Base-by-base conservation (phyloP, 2,888 invertebrate genomes). In the Drosophila phalerata region DNA sequence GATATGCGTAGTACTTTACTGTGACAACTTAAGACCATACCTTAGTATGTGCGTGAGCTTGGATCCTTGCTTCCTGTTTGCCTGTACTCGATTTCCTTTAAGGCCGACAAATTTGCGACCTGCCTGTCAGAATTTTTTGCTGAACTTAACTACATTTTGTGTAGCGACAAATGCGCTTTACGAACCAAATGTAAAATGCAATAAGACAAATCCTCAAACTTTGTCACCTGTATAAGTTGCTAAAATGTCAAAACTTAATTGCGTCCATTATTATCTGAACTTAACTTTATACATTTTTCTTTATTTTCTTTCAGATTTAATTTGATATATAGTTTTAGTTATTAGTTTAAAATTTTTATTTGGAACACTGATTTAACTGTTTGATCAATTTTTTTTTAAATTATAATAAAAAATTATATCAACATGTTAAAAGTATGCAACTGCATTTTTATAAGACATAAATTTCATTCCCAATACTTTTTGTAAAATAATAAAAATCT, bases 21-120 rank as follows among this genome's bases (percentile, higher is more conserved):
- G 57, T 66, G 73, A 74, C 73, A 73, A 73, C 62, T 66, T 70
- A 66, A 73, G 63, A 56, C 52, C 58, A 63, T 25, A 25, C n/a
- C n/a, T 53, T 45, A 11, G 25, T 51, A 30, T 32, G n/a, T 28
- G 28, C 3, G 48, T 42, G 25, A 10, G 22, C 25, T 17, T 43
- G 32, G 34, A 42, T 49, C 22, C 38, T 49, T 66, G 56, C 34
- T 28, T 28, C 28, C 28, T 28, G 28, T 1, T 28, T 8, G 62
- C 61, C 69, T 60, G 48, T 38, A 58, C 65, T 58, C 58, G 40
- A 2, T 19, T 19, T 5, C 11, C 19, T 42, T 19, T 22, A 13
- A 42, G 11, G 4, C 11, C 11, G 38, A 42, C 40, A 13, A 42
- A 42, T 22, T 42, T 42, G 13, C 13, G 13, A 43, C 11, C 22